These are phyloP conservation scores for Aphodius granarius DNA, from an alignment of 2,888 invertebrate species.

Conservation along the genomic window DNA sequence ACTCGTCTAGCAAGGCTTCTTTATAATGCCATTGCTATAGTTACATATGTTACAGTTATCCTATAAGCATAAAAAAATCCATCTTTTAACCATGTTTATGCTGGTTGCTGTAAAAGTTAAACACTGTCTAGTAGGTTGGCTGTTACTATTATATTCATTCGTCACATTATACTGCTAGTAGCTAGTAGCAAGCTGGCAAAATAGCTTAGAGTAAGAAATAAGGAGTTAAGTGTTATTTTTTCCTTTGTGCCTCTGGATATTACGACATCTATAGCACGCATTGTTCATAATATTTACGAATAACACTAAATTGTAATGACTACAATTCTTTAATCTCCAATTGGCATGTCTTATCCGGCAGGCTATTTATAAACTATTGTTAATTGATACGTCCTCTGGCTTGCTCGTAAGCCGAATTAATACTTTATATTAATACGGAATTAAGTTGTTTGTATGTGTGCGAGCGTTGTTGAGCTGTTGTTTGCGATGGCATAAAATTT, in stretches of 20 bases:
- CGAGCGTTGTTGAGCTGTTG: not conserved
- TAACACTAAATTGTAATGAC: not conserved
- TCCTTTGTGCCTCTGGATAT: no score
- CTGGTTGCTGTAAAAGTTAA: not conserved
- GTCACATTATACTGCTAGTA: no score
- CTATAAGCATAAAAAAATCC: no score
- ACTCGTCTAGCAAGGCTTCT: no score
- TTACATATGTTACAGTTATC: not conserved
- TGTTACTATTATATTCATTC: no score
- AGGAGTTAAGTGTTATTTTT: no score
- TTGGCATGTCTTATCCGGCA: not conserved
- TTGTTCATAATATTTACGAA: not conserved
- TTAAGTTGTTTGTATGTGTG: not conserved
- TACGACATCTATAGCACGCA: not conserved
- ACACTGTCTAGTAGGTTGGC: no score
- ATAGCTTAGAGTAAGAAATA: no score
- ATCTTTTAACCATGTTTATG: no score
- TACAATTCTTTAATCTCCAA: not conserved
- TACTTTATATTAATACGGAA: not conserved
- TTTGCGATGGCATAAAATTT: not conserved
- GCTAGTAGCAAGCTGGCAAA: no score
- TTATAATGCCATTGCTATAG: constrained; percentile 20
- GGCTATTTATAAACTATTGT: not conserved
- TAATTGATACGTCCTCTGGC: not conserved
- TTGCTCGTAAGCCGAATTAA: not conserved